Percentiles rank a stretch among this genome's conserved stretches.
These are phyloP conservation scores for Hydrocynus forskahlii DNA, from an alignment of 2,797 vertebrate genomes.

Conservation along the genomic window DNA sequence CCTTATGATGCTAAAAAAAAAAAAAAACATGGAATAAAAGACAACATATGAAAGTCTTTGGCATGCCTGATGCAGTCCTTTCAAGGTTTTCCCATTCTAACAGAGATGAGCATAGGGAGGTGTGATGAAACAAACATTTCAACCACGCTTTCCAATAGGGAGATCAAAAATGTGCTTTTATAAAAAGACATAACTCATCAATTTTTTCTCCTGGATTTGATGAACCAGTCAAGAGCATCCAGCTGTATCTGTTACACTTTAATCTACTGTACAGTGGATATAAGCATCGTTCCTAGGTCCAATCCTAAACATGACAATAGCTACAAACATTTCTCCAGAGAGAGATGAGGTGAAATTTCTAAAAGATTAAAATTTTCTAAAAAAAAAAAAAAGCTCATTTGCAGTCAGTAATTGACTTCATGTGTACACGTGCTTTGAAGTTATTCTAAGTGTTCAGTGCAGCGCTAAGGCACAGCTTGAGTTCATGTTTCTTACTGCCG, in stretches of 20 bases:
- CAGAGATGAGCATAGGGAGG: slow-evolving; percentile 34
- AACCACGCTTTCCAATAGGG: slow-evolving; percentile 59
- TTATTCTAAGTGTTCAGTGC: not conserved
- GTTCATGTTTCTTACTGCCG: not conserved
- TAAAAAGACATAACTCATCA: slow-evolving; percentile 54
- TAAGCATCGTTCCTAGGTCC: not conserved
- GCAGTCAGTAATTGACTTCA: slow-evolving; percentile 2
- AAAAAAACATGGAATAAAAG: slow-evolving; percentile 65
- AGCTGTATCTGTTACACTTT: not conserved
- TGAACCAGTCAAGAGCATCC: slow-evolving; percentile 30
- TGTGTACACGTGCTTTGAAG: not conserved
- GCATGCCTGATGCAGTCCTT: slow-evolving; percentile 55
- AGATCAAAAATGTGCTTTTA: slow-evolving; percentile 59
- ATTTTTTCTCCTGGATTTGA: slow-evolving; percentile 50
- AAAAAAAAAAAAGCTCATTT: slow-evolving; percentile 1
- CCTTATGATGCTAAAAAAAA: slow-evolving; percentile 64
- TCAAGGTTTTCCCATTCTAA: slow-evolving; percentile 56
- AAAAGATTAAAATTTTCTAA: not conserved
- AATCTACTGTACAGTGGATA: not conserved
- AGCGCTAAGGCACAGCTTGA: not conserved
- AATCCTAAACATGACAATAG: not conserved
- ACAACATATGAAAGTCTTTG: slow-evolving; percentile 56
- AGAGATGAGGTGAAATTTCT: not conserved
- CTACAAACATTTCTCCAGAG: not conserved
- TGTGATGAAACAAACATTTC: slow-evolving; percentile 60